phyloP scores from a whole-genome alignment of 2,888 invertebrate genomes.

The Baccha elongata region DNA sequence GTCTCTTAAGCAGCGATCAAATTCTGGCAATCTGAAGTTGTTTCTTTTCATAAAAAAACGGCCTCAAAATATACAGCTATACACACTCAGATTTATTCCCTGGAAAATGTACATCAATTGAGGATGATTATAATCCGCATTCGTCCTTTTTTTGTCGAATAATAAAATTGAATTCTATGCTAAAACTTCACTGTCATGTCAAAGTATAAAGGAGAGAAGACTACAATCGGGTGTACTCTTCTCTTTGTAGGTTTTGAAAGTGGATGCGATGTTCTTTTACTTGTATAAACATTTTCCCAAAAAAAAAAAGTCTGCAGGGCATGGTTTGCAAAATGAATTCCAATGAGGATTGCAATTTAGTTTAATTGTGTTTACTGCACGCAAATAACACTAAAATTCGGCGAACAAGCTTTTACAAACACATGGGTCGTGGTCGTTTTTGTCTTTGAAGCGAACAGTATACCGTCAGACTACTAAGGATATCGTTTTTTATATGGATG shows the following conservation, averaged over 20 bases:
- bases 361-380: slow-evolving; percentile 70
- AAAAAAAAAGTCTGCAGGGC: too few species aligned
- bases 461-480: too few species aligned
- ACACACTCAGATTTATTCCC: too few species aligned
- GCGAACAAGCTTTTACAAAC: not conserved
- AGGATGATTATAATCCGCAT: slow-evolving; percentile 41
- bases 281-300: not conserved
- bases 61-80: too few species aligned
- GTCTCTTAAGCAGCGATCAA: slow-evolving; percentile 16
- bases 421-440: not conserved
- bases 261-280: not conserved
- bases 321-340: slow-evolving; percentile 68
- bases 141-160: slow-evolving; percentile 53
- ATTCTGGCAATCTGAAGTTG: not conserved
- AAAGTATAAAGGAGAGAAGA: not conserved
- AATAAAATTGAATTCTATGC: slow-evolving; percentile 62
- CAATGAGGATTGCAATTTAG: slow-evolving; percentile 71
- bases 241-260: slow-evolving; percentile 12
- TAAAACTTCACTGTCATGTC: slow-evolving; percentile 42
- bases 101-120: slow-evolving; percentile 53
- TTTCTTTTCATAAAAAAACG: slow-evolving; percentile 19
- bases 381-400: slow-evolving; percentile 69
- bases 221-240: not conserved
- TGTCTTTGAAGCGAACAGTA: too few species aligned
- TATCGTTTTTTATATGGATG: not conserved